Conservation (phyloP, 2,797 vertebrate genomes). For the Babyrousa celebensis region DNA sequence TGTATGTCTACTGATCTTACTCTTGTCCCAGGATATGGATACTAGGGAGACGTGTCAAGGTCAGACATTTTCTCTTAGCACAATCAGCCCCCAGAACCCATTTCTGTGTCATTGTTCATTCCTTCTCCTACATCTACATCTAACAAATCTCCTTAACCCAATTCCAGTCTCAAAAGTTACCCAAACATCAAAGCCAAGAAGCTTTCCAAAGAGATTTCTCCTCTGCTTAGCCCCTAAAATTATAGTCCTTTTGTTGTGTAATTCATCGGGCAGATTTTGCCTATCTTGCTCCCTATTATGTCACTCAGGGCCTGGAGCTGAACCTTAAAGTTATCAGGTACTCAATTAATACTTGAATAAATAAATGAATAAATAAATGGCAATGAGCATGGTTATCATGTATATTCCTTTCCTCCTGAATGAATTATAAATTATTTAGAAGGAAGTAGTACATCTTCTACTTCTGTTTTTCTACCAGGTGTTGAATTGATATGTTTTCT, state of each 20-base stretch:
- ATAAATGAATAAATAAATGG: neutral
- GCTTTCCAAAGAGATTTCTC: neutral
- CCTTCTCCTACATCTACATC: neutral
- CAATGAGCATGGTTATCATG: neutral
- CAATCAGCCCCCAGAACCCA: neutral
- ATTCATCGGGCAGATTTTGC: neutral
- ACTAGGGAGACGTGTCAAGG: neutral
- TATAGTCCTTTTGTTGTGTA: neutral
- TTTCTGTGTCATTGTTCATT: neutral
- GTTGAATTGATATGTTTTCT: neutral
- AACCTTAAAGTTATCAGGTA: neutral
- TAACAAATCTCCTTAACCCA: neutral
- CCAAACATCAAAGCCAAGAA: constrained; percentile 15
- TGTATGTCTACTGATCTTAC: neutral
- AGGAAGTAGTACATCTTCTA: neutral
- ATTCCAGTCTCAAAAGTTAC: neutral
- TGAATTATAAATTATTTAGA: constrained; percentile 3
- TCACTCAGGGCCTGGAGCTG: neutral
- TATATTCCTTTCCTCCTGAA: neutral
- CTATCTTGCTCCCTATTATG: neutral
- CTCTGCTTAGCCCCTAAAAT: neutral
- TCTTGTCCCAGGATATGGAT: neutral
- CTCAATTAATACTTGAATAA: neutral
- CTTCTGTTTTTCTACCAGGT: neutral
- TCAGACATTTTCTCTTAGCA: neutral